Conservation (phyloP, 1,140 invertebrate species). For the Diabrotica virgifera region DNA sequence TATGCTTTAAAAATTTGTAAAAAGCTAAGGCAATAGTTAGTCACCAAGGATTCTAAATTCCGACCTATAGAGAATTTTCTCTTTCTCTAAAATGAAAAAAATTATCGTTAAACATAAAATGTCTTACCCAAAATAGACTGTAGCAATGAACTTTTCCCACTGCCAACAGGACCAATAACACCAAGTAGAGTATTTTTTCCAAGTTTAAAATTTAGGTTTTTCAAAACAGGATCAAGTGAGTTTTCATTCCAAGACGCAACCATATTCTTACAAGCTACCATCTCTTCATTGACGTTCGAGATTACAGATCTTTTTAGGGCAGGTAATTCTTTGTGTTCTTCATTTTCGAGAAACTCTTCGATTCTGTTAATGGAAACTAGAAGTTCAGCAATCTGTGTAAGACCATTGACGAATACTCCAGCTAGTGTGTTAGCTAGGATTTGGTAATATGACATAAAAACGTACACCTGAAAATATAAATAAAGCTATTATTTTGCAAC, state of each 20-base stretch:
- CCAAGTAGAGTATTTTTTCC: conserved; percentile 57
- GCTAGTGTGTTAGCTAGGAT: conserved; percentile 61
- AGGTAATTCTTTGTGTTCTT: conserved; percentile 47
- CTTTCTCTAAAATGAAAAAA: too few species aligned
- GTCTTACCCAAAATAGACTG: conserved; percentile 48
- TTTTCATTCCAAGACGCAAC: conserved; percentile 49
- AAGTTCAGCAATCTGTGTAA: conserved; percentile 59
- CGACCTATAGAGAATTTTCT: too few species aligned
- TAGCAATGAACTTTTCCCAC: conserved; percentile 56
- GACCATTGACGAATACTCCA: conserved; percentile 65
- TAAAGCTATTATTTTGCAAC: too few species aligned
- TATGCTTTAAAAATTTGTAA: too few species aligned
- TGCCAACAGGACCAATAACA: conserved; percentile 63
- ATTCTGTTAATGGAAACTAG: conserved; percentile 59
- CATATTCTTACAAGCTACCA: conserved; percentile 43
- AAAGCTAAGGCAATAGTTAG: too few species aligned
- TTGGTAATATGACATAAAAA: conserved; percentile 62
- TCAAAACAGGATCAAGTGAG: conserved; percentile 44
- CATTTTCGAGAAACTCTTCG: conserved; percentile 53
- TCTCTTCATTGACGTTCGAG: conserved; percentile 10
- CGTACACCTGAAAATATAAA: conserved; percentile 51
- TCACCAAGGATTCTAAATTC: too few species aligned
- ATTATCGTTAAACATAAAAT: too few species aligned
- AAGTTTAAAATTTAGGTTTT: conserved; percentile 53
- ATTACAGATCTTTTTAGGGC: not conserved